Base-by-base conservation (phyloP, 2,888 invertebrate species). In the Gymnosoma rotundatum region DNA sequence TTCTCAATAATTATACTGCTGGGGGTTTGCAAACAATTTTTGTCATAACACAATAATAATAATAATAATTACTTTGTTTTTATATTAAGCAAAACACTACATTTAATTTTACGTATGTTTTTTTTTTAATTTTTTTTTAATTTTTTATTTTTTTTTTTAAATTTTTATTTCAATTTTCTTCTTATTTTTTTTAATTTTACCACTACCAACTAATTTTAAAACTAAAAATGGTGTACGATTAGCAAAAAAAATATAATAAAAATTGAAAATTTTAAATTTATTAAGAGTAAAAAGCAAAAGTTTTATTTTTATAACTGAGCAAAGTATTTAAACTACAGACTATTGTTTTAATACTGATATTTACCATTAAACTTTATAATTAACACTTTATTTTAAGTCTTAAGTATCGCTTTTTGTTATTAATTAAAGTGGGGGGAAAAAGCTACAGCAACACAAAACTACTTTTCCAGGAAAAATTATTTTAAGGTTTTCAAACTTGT, bases 381-480 rank as follows among this genome's bases (percentile, higher is more conserved):
- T 48, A 48, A 48, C 6, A 48, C 16, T 48, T 48, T n/a, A n/a
- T 16, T 1, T 6, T 25, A 16, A 25, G 25, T 45, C 45, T 2
- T 5, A 16, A 18, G n/a, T n/a, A n/a, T n/a, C n/a, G n/a, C n/a
- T 3, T 50, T 50, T 67, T 54, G 5, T 7, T 38, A 54, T 36
- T 16, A 38, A 21, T 38, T 20, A 52, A 67, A 25, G 4, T 2
- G 25, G 25, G 25, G 25, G 25, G 25, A 25, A 60, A 72, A 36
- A 78, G 61, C 50, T 60, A 21, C 18, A 69, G 80, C 80, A 83
- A 83, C 76, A 63, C 63, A 83, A 83, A 78, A 73, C 80, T 76
- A 45, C 9, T 50, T 18, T 36, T 8, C 14, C 45, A 32, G 18
- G 8, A 32, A 52, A 52, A 64, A 20, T 48, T 50, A 18, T 36